These are phyloP conservation scores for Brachyptera risi DNA, from an alignment of 2,888 invertebrate species.

Conservation along the genomic window DNA sequence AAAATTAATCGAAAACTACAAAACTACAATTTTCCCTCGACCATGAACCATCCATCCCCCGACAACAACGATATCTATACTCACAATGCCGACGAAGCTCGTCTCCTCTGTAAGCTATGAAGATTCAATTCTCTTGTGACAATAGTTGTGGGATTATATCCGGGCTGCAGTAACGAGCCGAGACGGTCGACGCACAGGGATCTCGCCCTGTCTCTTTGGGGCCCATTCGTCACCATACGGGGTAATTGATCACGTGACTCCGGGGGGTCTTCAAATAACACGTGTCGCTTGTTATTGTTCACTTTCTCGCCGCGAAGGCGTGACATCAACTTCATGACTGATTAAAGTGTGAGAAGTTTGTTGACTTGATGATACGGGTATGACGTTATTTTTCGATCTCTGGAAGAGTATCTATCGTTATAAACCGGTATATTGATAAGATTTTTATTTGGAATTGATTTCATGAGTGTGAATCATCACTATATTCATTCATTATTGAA, in stretches of 20 bases:
- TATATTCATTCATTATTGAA: too few species aligned
- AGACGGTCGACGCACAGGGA: slow-evolving; percentile 43
- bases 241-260: slow-evolving; percentile 2
- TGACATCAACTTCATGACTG: slow-evolving; percentile 34
- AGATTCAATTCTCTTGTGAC: slow-evolving; percentile 37
- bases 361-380: too few species aligned
- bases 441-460: too few species aligned
- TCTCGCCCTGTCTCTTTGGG: slow-evolving; percentile 42
- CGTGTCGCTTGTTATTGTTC: slow-evolving; percentile 17
- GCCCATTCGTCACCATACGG: slow-evolving; percentile 14
- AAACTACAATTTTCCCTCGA: too few species aligned
- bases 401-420: too few species aligned
- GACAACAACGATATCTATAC: slow-evolving; percentile 29
- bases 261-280: slow-evolving; percentile 17
- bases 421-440: too few species aligned
- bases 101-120: slow-evolving; percentile 37
- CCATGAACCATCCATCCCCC: too few species aligned
- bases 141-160: slow-evolving; percentile 37
- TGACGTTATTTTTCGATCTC: too few species aligned
- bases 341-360: too few species aligned
- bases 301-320: slow-evolving; percentile 32
- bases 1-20: too few species aligned
- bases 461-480: too few species aligned
- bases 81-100: slow-evolving; percentile 42
- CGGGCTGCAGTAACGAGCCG: slow-evolving; percentile 38